phyloP scores from a whole-genome alignment of 2,113 vertebrate genomes.

The Chaenogobius annularis region DNA sequence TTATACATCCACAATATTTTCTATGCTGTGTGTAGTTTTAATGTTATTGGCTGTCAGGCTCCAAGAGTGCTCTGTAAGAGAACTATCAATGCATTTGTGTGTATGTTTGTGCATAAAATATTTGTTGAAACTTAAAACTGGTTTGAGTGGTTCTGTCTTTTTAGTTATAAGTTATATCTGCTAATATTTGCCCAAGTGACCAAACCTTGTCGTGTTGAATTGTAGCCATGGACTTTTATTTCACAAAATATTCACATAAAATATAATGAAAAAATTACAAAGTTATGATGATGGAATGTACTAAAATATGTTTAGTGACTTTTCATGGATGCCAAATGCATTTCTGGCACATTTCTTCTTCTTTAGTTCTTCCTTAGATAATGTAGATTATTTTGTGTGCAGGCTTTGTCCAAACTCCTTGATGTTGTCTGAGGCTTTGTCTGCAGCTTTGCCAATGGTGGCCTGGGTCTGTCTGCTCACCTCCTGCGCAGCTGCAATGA shows the following conservation, averaged over 20 bases:
- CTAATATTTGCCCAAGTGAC: too few relatives aligned
- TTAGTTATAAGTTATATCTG: too few relatives aligned
- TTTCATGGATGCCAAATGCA: slow-evolving; percentile 10
- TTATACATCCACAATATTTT: too few relatives aligned
- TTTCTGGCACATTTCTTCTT: slow-evolving; percentile 11
- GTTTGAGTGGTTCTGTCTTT: too few relatives aligned
- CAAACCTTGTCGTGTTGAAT: slow-evolving; percentile 2
- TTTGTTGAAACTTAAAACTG: too few relatives aligned
- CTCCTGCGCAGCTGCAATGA: slow-evolving; percentile 72
- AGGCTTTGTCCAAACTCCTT: slow-evolving; percentile 77
- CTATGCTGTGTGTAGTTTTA: too few relatives aligned
- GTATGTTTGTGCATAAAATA: too few relatives aligned
- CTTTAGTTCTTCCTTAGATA: slow-evolving; percentile 15
- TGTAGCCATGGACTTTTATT: slow-evolving; percentile 47
- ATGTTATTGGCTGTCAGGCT: too few relatives aligned
- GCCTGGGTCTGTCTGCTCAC: slow-evolving; percentile 72
- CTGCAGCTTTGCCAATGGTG: slow-evolving; percentile 70
- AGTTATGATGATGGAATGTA: slow-evolving; percentile 52
- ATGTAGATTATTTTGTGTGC: slow-evolving; percentile 65
- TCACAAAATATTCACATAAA: slow-evolving; percentile 44
- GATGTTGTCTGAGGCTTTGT: slow-evolving; percentile 74
- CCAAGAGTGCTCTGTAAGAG: too few relatives aligned
- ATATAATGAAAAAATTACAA: slow-evolving; percentile 30
- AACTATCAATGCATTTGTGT: too few relatives aligned
- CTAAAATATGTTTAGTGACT: neutral